Evolutionary conservation across 2,888 invertebrate species (phyloP), one percentile per base, ranked within the genome.

Genomic region (Suillia variegata): DNA sequence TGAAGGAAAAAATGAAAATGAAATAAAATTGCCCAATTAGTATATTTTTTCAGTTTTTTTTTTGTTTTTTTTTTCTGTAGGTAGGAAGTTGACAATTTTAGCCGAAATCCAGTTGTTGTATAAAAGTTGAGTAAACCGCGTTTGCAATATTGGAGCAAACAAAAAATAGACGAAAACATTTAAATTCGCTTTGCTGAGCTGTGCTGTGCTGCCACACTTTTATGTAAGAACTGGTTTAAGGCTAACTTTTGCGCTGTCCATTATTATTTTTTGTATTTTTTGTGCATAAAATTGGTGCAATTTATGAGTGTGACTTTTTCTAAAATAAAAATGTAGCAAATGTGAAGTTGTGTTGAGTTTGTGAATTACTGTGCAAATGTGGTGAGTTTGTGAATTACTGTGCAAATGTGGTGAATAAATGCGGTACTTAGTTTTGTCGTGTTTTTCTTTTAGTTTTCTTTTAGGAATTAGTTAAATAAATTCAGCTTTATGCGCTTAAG

Each of bases 81-180:
- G 33, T 67, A 64, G 75, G 77, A 75, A 74, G 73, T 74, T 64
- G 71, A 71, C 70, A 67, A 70, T 74, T 75, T 17, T 20, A 18
- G 45, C 18, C 17, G 18, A 17, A n/a, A 26, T 26, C 34, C 58
- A 58, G 58, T 54, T 58, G 48, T 17, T 24, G 10, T 49, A 52
- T 21, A 50, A 24, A 34, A 55, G 45, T 38, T n/a, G n/a, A 38
- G 10, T 38, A 38, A 38, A 13, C 38, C n/a, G 38, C 38, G 38
- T n/a, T 47, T 42, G 15, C 13, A 22, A 26, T 31, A 48, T 18
- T 42, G 31, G 34, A 34, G 34, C 22, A 31, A 26, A 26, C n/a
- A 26, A 26, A 26, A 26, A 26, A 26, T 26, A 5, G 10, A 26
- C 10, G 26, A 5, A 26, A 26, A n/a, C n/a, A n/a, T n/a, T n/a